Percentiles rank a stretch among this genome's conserved stretches.
phyloP scores from a whole-genome alignment of 2,888 invertebrate genomes.

The Leptinotarsa juncta region DNA sequence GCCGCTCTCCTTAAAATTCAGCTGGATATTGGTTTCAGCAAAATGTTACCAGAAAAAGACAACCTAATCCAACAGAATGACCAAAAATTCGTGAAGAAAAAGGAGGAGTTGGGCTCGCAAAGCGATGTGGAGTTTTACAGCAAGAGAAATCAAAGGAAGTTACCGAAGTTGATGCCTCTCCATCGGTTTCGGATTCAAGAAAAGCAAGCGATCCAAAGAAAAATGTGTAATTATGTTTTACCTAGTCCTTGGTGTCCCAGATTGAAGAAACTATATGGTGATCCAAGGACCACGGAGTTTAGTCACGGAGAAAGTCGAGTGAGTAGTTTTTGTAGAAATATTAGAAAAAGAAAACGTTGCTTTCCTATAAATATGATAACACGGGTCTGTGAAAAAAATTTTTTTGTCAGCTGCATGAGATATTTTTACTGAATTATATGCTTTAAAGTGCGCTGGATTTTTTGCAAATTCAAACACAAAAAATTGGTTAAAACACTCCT shows the following conservation, averaged over 20 bases:
- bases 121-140: slow-evolving; percentile 26
- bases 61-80: slow-evolving; percentile 16
- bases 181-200: slow-evolving; percentile 34
- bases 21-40: slow-evolving; percentile 44
- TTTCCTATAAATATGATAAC: no score
- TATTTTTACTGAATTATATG: no score
- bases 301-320: slow-evolving; percentile 42
- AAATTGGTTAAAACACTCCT: no score
- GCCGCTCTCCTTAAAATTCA: slow-evolving; percentile 64
- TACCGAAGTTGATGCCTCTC: slow-evolving; percentile 60
- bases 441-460: no score
- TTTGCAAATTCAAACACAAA: no score
- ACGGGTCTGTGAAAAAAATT: no score
- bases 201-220: slow-evolving; percentile 49
- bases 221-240: slow-evolving; percentile 68
- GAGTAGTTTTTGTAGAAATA: slow-evolving; percentile 32
- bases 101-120: not conserved
- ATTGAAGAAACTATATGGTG: slow-evolving; percentile 55
- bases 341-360: no score
- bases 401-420: no score
- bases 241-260: slow-evolving; percentile 72
- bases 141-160: slow-evolving; percentile 49
- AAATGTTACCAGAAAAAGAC: slow-evolving; percentile 4
- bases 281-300: slow-evolving; percentile 58
- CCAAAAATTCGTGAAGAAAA: not conserved